Conservation (phyloP, 2,888 invertebrate species). For the Dione vanillae region DNA sequence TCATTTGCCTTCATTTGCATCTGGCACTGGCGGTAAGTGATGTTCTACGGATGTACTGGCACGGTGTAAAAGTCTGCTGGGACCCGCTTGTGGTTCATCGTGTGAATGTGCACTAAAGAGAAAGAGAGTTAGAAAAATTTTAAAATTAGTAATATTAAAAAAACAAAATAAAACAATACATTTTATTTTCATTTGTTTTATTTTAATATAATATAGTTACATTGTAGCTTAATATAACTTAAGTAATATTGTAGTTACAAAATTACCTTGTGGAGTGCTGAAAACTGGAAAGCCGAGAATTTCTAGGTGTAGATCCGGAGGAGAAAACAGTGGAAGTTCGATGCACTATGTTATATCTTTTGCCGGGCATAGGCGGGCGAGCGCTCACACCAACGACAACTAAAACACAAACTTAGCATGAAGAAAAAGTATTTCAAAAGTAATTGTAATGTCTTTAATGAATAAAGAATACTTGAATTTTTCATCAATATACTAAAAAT, state of each 20-base stretch:
- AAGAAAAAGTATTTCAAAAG: too few relatives aligned
- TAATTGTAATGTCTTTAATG: too few relatives aligned
- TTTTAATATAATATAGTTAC: background rate
- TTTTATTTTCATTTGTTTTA: too few relatives aligned
- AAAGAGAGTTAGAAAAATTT: background rate
- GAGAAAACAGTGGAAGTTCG: conserved; percentile 58
- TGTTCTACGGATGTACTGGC: conserved; percentile 65
- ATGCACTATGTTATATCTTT: conserved; percentile 55
- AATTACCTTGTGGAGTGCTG: conserved; percentile 68
- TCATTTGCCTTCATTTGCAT: conserved; percentile 27
- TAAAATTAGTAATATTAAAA: background rate
- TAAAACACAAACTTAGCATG: conserved; percentile 33
- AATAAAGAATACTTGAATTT: too few relatives aligned
- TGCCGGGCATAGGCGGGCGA: conserved; percentile 46
- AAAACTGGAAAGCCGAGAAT: conserved; percentile 68
- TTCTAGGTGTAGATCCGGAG: conserved; percentile 58
- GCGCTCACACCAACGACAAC: conserved; percentile 36
- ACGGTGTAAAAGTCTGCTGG: conserved; percentile 55
- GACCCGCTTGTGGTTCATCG: conserved; percentile 61
- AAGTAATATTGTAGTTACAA: background rate
- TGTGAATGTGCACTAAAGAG: conserved; percentile 63
- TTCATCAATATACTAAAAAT: background rate
- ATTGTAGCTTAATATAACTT: background rate
- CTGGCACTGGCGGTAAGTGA: conserved; percentile 52
- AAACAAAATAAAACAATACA: background rate